These are phyloP conservation scores for Pelusios castaneus DNA, from an alignment of 2,113 vertebrate genomes.

Conservation along the genomic window DNA sequence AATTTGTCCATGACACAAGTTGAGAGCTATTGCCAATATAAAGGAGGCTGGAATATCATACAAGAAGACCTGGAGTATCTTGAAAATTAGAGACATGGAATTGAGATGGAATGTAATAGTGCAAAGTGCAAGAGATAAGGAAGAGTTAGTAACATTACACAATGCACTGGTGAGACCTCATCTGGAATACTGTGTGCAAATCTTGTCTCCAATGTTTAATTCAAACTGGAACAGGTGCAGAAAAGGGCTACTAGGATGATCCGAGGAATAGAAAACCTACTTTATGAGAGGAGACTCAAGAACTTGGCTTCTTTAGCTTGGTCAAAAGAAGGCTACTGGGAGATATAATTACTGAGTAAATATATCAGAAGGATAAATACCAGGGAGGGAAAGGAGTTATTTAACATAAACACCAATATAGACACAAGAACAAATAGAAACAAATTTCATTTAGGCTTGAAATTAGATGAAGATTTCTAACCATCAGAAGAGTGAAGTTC, in stretches of 20 bases:
- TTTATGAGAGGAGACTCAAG: background rate
- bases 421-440: background rate
- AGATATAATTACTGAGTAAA: background rate
- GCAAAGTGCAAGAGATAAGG: too few relatives aligned
- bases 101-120: too few relatives aligned
- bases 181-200: too few relatives aligned
- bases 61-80: too few relatives aligned
- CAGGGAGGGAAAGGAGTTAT: background rate
- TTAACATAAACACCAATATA: background rate
- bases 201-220: too few relatives aligned
- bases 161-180: too few relatives aligned
- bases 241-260: background rate
- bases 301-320: background rate
- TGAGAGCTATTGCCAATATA: too few relatives aligned
- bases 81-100: too few relatives aligned
- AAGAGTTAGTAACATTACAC: too few relatives aligned
- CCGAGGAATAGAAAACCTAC: background rate
- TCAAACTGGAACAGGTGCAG: too few relatives aligned
- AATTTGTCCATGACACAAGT: too few relatives aligned
- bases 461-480: background rate
- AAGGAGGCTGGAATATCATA: too few relatives aligned
- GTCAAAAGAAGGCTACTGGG: background rate
- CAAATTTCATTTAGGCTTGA: background rate
- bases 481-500: background rate
- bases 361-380: background rate